Conservation (phyloP, 1,140 invertebrate species). For the Agrilus planipennis region DNA sequence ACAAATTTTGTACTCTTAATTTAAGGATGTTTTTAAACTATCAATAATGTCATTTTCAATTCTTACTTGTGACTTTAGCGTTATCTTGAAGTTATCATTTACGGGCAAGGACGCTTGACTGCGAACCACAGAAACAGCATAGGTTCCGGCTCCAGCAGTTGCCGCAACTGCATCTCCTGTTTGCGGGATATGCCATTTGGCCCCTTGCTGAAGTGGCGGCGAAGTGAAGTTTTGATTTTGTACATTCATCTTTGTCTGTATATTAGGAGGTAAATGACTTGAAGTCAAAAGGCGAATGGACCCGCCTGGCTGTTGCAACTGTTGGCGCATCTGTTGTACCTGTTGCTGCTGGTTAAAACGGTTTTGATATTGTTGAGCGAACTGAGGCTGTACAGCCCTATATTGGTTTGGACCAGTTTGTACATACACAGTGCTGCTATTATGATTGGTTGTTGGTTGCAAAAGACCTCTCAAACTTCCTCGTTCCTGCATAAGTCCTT, state of each 20-base stretch:
- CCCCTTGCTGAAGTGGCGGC: conserved; percentile 18
- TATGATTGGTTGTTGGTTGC: no score
- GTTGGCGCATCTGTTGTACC: conserved; percentile 13
- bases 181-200: conserved; percentile 59
- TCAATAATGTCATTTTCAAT: no score
- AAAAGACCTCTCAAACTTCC: conserved; percentile 28
- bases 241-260: conserved; percentile 9
- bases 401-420: conserved; percentile 31
- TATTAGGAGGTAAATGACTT: conserved; percentile 10
- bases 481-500: conserved; percentile 28
- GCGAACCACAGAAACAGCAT: conserved; percentile 5
- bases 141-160: conserved; percentile 16
- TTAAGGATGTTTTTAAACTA: no score
- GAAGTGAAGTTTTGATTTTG: conserved; percentile 14
- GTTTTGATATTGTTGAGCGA: conserved; percentile 26
- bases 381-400: conserved; percentile 30
- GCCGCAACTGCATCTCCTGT: conserved; percentile 22
- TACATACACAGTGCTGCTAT: conserved; percentile 27
- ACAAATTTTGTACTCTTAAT: no score
- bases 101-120: conserved; percentile 21
- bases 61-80: conserved; percentile 40
- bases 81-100: conserved; percentile 47
- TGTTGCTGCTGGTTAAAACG: conserved; percentile 20
- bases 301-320: conserved; percentile 10
- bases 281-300: conserved; percentile 7